Percentiles rank a stretch among this genome's conserved stretches.
These are phyloP conservation scores for Toxotes chatareus DNA, from an alignment of 2,113 vertebrate species.

Conservation along the genomic window DNA sequence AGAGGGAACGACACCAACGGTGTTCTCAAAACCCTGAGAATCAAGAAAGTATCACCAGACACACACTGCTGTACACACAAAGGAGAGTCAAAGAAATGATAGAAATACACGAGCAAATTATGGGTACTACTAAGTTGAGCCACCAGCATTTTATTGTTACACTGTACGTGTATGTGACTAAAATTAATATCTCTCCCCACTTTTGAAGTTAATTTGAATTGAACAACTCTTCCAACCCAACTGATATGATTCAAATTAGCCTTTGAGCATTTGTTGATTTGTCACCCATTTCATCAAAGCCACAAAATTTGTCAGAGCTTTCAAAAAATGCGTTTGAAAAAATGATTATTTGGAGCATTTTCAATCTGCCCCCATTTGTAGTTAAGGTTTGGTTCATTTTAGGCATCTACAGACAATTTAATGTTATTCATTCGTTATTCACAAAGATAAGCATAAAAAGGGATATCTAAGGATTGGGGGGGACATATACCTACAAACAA, in stretches of 20 bases:
- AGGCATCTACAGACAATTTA: neutral
- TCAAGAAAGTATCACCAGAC: constrained; percentile 19
- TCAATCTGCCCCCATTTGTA: neutral
- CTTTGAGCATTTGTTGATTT: too few species aligned
- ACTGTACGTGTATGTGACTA: too few species aligned
- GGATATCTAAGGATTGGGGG: neutral
- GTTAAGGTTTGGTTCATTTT: neutral
- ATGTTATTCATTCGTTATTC: neutral
- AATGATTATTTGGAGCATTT: neutral
- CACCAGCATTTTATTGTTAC: neutral
- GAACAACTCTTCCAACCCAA: too few species aligned
- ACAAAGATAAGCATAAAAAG: neutral
- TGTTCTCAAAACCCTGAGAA: constrained; percentile 31
- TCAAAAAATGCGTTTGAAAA: neutral
- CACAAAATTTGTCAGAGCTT: too few species aligned
- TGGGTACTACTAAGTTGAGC: neutral
- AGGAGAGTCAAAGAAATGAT: neutral
- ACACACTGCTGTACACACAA: constrained; percentile 3
- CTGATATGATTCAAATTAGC: too few species aligned
- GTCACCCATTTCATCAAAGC: too few species aligned
- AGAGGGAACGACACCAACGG: constrained; percentile 37
- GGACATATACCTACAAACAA: neutral
- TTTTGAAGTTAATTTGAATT: too few species aligned
- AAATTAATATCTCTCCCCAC: too few species aligned
- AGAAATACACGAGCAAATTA: neutral